Evolutionary conservation across 1,140 invertebrate species (phyloP).

Genomic region (Meloidogyne floridensis): DNA sequence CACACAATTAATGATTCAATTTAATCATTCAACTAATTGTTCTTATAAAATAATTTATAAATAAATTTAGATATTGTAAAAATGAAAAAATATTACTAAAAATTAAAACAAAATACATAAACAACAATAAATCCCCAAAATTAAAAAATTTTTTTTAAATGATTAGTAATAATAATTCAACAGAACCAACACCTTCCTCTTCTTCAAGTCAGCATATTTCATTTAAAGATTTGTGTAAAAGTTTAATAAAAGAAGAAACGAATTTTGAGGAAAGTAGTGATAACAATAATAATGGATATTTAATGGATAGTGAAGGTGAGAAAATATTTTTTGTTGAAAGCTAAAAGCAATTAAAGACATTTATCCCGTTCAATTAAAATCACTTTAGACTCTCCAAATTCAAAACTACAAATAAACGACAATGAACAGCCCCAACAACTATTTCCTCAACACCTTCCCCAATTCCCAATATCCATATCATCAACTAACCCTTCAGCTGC

Average conservation of each 20-base stretch:
- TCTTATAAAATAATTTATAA: too few relatives aligned
- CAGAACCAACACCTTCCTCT: not conserved
- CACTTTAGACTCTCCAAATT: not conserved
- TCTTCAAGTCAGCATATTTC: not conserved
- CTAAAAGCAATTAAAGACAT: too few relatives aligned
- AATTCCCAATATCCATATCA: slow-evolving; percentile 5
- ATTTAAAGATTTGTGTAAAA: too few relatives aligned
- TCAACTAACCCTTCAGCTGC: slow-evolving; percentile 6
- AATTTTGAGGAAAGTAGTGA: not conserved
- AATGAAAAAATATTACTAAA: too few relatives aligned
- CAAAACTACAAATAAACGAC: not conserved
- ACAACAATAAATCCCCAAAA: too few relatives aligned
- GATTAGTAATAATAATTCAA: not conserved
- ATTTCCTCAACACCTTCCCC: not conserved
- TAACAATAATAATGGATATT: slow-evolving; percentile 4
- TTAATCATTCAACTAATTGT: too few relatives aligned
- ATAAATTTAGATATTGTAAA: too few relatives aligned
- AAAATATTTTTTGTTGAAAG: too few relatives aligned
- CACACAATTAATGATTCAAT: too few relatives aligned
- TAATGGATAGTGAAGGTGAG: not conserved
- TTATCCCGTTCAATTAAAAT: not conserved
- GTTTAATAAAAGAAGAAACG: not conserved
- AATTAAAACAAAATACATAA: too few relatives aligned
- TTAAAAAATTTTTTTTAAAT: not conserved
- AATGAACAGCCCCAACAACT: not conserved